Evolutionary conservation across 2,113 vertebrate species (phyloP).

Genomic region (Excalfactoria chinensis): DNA sequence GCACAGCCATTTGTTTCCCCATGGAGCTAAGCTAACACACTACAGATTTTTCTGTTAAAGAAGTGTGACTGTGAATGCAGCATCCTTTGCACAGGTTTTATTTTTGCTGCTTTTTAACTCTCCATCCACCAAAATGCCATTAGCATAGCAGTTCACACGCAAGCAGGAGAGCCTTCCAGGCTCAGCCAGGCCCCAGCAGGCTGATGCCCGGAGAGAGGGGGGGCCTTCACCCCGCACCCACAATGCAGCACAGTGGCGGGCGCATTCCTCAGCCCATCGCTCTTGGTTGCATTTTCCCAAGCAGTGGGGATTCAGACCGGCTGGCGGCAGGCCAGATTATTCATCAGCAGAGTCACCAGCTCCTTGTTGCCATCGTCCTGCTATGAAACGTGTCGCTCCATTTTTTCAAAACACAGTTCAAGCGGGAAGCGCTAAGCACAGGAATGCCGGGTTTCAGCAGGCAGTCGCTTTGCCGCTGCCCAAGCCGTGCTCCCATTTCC

Average conservation of each 20-base stretch:
- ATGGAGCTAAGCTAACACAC: neutral
- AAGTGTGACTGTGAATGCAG: neutral
- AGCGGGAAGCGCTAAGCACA: neutral
- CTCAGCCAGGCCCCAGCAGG: neutral
- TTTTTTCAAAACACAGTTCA: neutral
- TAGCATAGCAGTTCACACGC: fast-evolving
- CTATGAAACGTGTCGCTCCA: neutral
- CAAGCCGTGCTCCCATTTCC: neutral
- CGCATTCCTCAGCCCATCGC: neutral
- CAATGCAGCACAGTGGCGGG: neutral
- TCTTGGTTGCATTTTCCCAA: neutral
- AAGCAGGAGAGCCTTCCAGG: neutral
- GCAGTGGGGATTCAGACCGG: neutral
- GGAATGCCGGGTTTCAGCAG: neutral
- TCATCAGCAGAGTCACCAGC: neutral
- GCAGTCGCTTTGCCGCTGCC: neutral
- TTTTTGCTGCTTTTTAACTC: neutral
- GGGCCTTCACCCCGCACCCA: neutral
- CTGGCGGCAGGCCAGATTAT: neutral
- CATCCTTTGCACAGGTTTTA: neutral
- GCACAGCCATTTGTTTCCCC: neutral
- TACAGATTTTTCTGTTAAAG: neutral
- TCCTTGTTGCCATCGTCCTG: neutral
- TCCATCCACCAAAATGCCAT: neutral
- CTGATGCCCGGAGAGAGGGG: fast-evolving